Evolutionary conservation across 1,140 invertebrate genomes (phyloP), one percentile per base, ranked within the genome.

Genomic region (Glomeris maerens): DNA sequence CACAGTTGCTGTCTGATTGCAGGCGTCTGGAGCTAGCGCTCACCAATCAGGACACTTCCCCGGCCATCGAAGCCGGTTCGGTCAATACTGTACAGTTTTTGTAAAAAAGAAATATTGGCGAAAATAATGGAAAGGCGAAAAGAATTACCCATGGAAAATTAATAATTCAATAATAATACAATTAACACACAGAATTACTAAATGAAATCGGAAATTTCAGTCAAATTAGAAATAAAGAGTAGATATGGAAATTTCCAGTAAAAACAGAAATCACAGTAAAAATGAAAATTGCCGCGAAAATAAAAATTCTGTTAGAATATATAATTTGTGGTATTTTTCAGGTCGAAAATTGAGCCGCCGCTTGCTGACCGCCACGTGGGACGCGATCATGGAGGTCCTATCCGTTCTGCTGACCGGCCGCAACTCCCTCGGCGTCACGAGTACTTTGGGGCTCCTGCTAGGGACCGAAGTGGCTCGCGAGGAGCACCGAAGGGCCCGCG

Each of bases 291-390:
- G n/a, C n/a, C n/a, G n/a, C n/a, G n/a, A n/a, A n/a, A n/a, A n/a
- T n/a, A n/a, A n/a, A n/a, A n/a, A n/a, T n/a, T n/a, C n/a, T n/a
- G n/a, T n/a, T n/a, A n/a, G n/a, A n/a, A n/a, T n/a, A n/a, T n/a
- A 20, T 49, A 14, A 21, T 47, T 49, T 49, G 4, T 49, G 17
- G 3, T 27, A 44, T 41, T 21, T 25, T 54, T 2, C 54, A 75
- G 74, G 74, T 46, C 62, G 67, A 51, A 72, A 70, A 45, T 63
- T 76, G 38, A 61, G 68, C 25, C 57, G 67, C 14, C 60, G 69
- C 55, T 78, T 94, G n/a, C 63, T 94, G 25, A 89, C 84, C 2
- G 85, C 82, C 57, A 91, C 88, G 61, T 94, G 89, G 89, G 80
- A 84, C 41, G 84, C 83, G 0, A 82, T 93, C 71, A 77, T 93